A percentile compares a stretch with the other conserved stretches of the same genome.
phyloP scores from a whole-genome alignment of 2,113 vertebrate species.

The Desmodus rotundus region DNA sequence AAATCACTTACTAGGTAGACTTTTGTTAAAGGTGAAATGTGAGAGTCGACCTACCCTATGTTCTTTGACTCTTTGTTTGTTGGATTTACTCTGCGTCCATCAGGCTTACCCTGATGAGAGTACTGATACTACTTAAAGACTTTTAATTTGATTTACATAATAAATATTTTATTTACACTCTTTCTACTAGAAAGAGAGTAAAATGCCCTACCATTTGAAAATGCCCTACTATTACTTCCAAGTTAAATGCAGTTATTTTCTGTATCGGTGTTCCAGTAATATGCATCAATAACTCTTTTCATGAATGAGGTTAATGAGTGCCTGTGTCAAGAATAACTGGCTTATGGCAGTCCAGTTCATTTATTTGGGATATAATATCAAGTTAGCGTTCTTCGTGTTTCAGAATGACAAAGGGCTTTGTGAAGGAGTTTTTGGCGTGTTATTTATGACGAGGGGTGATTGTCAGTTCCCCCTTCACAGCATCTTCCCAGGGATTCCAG shows the following conservation, averaged over 20 bases:
- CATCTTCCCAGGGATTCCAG: neutral
- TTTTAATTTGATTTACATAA: neutral
- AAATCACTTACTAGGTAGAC: constrained; percentile 7
- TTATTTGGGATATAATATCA: constrained; percentile 25
- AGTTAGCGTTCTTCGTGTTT: neutral
- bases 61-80: neutral
- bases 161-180: neutral
- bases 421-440: neutral
- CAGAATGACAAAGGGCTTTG: neutral
- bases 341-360: neutral
- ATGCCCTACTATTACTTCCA: neutral
- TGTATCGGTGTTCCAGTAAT: neutral
- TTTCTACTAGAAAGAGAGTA: too few species aligned
- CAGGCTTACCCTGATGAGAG: neutral
- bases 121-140: neutral
- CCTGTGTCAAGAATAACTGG: neutral
- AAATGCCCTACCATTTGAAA: constrained; percentile 22
- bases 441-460: neutral
- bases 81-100: neutral
- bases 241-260: neutral
- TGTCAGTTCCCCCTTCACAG: neutral
- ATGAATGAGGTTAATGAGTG: neutral
- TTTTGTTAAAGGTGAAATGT: constrained; percentile 23
- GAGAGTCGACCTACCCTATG: neutral
- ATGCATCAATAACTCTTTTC: neutral